Base-by-base conservation (phyloP, 64 coral and sea anemone genomes). In the Actinia tenebrosa region DNA sequence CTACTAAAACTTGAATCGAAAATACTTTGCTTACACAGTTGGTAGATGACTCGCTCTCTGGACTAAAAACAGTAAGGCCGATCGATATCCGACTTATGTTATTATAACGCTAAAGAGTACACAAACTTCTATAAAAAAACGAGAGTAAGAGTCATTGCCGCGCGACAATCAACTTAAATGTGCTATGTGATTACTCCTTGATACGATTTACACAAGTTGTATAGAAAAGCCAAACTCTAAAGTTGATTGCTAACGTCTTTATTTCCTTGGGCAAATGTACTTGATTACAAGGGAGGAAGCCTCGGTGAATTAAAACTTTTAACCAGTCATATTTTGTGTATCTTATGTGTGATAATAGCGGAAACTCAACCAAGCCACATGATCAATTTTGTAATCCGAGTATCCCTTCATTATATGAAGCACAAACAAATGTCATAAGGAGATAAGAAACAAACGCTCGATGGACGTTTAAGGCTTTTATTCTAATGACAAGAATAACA, bases 361-460 rank as follows among this genome's bases (percentile, higher is more conserved):
- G 94, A 96, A 96, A 89, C 80, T 87, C 56, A 50, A 93, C 77
- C 77, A 83, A 92, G 88, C 85, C 91, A 87, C 89, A 93, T 96
- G 94, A 96, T 96, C 88, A 93, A 93, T 89, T 90, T 92, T 93
- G 94, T 88, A 96, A 96, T 77, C 88, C 64, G 94, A 96, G 94
- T 96, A 96, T 96, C 94, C 94, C 83, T 96, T 96, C 88, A 91
- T 83, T 87, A 89, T 87, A 80, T 87, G 59, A 53, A 89, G 89
- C 86, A 89, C 88, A 93, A 96, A 96, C 91, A 96, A 96, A 96
- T 92, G 94, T 89, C 88, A 53, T 72, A 45, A 92, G 60, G 94
- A 89, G 91, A 96, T 93, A 96, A 96, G 94, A 18, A 64, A 43
- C 53, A 55, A 55, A 37, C 53, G 46, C 23, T 44, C 83, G 79